A percentile compares a stretch with the other conserved stretches of the same genome.
Conservation (phyloP, 2,888 invertebrate genomes). For the Nudaria mundana region DNA sequence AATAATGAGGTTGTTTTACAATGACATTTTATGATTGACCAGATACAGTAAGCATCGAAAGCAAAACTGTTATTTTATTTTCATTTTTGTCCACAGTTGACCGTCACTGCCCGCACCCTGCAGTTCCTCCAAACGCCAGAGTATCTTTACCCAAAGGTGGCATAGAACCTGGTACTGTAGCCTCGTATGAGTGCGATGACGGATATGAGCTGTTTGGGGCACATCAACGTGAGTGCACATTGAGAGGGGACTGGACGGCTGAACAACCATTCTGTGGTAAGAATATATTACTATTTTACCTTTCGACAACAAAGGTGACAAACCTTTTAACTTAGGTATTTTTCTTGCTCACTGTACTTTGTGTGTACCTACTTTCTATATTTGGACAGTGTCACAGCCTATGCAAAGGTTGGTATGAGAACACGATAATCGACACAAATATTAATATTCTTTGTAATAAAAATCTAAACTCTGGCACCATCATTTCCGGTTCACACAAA, state of each 20-base stretch:
- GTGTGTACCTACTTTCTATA: too few relatives aligned
- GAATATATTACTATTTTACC: conserved; percentile 17
- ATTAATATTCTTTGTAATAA: too few relatives aligned
- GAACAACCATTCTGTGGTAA: conserved; percentile 93
- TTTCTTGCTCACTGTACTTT: too few relatives aligned
- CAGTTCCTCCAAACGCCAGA: conserved; percentile 91
- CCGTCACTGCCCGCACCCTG: conserved; percentile 89
- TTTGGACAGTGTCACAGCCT: too few relatives aligned
- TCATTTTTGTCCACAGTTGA: conserved; percentile 48
- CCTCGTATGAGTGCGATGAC: conserved; percentile 91
- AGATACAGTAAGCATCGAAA: background rate
- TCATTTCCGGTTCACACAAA: too few relatives aligned
- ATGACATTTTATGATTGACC: too few relatives aligned
- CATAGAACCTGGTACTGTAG: conserved; percentile 80
- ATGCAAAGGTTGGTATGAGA: too few relatives aligned
- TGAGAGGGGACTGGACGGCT: conserved; percentile 88
- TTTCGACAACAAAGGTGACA: too few relatives aligned
- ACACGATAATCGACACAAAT: too few relatives aligned
- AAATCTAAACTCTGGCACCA: too few relatives aligned
- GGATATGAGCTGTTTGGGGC: conserved; percentile 94
- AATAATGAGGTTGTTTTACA: too few relatives aligned
- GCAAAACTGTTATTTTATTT: background rate
- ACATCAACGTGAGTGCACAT: conserved; percentile 85
- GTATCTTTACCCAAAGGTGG: conserved; percentile 83
- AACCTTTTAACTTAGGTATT: background rate